A percentile compares a stretch with the other conserved stretches of the same genome.
Evolutionary conservation across 2,797 vertebrate species (phyloP).

Genomic region (Orestias chungarensis): DNA sequence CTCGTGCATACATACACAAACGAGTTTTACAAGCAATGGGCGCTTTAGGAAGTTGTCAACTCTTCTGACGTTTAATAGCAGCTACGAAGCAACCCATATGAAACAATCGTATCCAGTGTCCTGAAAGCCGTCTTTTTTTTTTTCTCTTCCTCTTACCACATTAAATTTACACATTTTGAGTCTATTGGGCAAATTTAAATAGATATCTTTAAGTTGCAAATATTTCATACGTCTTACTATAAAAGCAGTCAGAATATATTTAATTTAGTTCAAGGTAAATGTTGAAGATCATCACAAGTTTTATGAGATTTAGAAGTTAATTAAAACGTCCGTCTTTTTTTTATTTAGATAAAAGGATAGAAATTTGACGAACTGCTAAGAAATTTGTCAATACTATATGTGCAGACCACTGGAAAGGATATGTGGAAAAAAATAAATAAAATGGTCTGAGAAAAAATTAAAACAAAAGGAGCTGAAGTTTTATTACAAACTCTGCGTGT

Average conservation of each 20-base stretch:
- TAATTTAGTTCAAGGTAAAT: constrained; percentile 3
- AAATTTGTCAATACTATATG: constrained; percentile 10
- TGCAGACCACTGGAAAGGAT: constrained; percentile 16
- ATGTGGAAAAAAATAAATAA: constrained; percentile 2
- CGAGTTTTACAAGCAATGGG: constrained; percentile 73
- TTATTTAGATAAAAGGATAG: too few relatives aligned
- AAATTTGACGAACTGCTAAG: constrained; percentile 5
- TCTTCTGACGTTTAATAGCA: constrained; percentile 75
- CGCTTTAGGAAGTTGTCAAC: constrained; percentile 78
- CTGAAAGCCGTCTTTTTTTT: constrained; percentile 28
- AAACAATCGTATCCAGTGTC: constrained; percentile 69
- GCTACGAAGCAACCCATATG: constrained; percentile 68
- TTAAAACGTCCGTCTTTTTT: too few relatives aligned
- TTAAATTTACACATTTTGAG: constrained; percentile 3
- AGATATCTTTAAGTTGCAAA: constrained; percentile 25
- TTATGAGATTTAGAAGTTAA: constrained; percentile 3
- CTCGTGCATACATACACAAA: constrained; percentile 51
- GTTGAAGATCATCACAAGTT: neutral
- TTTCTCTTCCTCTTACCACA: neutral
- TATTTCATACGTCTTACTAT: constrained; percentile 23
- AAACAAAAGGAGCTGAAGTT: neutral
- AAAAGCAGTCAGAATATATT: neutral
- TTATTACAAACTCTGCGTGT: neutral
- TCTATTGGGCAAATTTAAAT: constrained; percentile 19
- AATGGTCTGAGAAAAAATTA: neutral